Base-by-base conservation (phyloP, 2,888 invertebrate species). In the Drosophila rubida region DNA sequence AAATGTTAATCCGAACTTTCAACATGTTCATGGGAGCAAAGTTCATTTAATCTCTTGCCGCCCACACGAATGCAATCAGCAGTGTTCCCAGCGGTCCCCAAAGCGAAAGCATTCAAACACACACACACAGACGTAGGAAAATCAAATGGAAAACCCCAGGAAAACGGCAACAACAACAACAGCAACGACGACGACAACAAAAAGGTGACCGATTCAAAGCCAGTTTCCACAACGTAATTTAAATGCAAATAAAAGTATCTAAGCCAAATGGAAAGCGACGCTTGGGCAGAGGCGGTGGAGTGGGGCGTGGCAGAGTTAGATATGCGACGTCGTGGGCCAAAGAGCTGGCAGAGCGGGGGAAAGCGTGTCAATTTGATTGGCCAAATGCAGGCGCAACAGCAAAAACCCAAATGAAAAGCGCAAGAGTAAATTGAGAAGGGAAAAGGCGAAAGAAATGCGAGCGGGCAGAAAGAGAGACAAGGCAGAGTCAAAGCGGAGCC, bases 321-420 rank as follows among this genome's bases (percentile, higher is more conserved):
- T 6, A 22, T 11, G 32, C 4, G 37, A 27, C n/a, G 16, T 5
- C 8, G 14, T 4, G 51, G 11, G 44, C 19, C 13, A 32, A 14
- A 25, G 19, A n/a, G 39, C 59, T 30, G 57, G 45, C 23, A 53
- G 45, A 39, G 59, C 41, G 42, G 58, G 58, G 68, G 76, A 65
- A 81, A 78, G 88, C 86, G 76, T 85, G 86, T 78, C 86, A 81
- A 77, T 81, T 85, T 82, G 76, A 87, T 81, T 87, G 78, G 72
- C 54, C 58, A 70, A 70, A 65, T 74, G 69, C 63, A 61, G 58
- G 65, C 44, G 35, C 13, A 45, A 39, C 27, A 51, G 32, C 46
- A 22, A 35, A n/a, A 53, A 50, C 13, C 42, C 39, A 76, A 76
- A 61, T 77, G 65, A 77, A 76, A 71, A 76, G 66, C 60, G 73